Percentiles rank a stretch among this genome's conserved stretches.
Evolutionary conservation across 1,140 invertebrate genomes (phyloP).

Genomic region (Eulimnadia texana): DNA sequence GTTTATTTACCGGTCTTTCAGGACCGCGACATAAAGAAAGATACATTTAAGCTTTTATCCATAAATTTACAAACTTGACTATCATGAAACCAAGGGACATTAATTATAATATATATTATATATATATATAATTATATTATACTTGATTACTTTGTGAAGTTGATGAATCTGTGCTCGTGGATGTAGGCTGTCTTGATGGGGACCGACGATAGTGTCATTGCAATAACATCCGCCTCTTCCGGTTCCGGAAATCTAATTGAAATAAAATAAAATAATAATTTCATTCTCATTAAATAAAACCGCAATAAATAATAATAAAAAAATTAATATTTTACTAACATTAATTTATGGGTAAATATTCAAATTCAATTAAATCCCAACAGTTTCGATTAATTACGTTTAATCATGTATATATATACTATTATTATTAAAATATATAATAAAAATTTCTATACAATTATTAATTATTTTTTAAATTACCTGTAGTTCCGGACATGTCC

Average conservation of each 20-base stretch:
- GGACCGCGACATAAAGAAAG: too few species aligned
- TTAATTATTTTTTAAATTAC: not conserved
- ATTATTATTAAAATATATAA: not conserved
- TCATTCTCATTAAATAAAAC: too few species aligned
- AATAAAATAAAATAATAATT: too few species aligned
- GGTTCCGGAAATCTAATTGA: not conserved
- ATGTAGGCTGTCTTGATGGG: constrained; percentile 9
- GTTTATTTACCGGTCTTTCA: too few species aligned
- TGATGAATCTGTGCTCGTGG: constrained; percentile 8
- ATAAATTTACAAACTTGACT: not conserved
- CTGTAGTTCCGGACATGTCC: constrained; percentile 3
- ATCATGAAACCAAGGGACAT: not conserved
- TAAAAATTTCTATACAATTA: not conserved
- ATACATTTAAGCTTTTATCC: too few species aligned
- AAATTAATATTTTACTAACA: too few species aligned
- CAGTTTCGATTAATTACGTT: too few species aligned
- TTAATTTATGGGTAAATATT: too few species aligned
- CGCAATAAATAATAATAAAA: too few species aligned
- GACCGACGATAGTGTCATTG: not conserved
- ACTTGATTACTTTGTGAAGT: constrained; percentile 4
- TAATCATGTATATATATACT: not conserved
- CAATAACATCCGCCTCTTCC: not conserved
- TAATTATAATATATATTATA: not conserved
- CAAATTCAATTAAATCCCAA: too few species aligned
- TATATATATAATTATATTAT: not conserved